A percentile compares a stretch with the other conserved stretches of the same genome.
Conservation (phyloP, 2,888 invertebrate genomes). For the Petrophora chlorosata region DNA sequence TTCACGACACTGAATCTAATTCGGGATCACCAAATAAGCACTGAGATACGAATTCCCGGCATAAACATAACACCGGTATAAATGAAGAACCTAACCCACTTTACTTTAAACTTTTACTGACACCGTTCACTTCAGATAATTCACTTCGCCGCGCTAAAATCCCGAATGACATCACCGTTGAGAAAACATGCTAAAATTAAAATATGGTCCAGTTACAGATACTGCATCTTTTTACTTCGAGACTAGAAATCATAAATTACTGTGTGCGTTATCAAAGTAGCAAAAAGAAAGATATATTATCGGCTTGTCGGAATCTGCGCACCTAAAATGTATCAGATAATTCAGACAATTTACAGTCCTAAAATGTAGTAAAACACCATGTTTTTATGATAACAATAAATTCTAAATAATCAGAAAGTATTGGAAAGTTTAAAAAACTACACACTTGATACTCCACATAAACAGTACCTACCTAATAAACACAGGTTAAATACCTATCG, state of each 20-base stretch:
- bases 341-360: no score
- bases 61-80: slow-evolving; percentile 26
- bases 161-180: slow-evolving; percentile 51
- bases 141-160: slow-evolving; percentile 27
- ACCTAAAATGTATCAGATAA: no score
- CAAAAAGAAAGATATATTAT: no score
- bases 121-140: slow-evolving; percentile 20
- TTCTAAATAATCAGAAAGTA: no score
- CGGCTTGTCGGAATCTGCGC: no score
- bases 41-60: slow-evolving; percentile 8
- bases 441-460: no score
- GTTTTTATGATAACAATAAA: no score
- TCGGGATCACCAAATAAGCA: slow-evolving; percentile 4
- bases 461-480: no score
- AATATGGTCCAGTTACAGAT: slow-evolving; percentile 37
- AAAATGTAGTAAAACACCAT: no score
- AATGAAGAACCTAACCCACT: slow-evolving; percentile 39
- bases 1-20: slow-evolving; percentile 12
- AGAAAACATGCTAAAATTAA: slow-evolving; percentile 45
- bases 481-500: no score
- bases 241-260: slow-evolving; percentile 28
- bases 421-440: no score
- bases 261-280: slow-evolving; percentile 13
- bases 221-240: slow-evolving; percentile 31
- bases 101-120: slow-evolving; percentile 31